These are phyloP conservation scores for Hucho hucho DNA, from an alignment of 2,113 vertebrate genomes.

Conservation along the genomic window DNA sequence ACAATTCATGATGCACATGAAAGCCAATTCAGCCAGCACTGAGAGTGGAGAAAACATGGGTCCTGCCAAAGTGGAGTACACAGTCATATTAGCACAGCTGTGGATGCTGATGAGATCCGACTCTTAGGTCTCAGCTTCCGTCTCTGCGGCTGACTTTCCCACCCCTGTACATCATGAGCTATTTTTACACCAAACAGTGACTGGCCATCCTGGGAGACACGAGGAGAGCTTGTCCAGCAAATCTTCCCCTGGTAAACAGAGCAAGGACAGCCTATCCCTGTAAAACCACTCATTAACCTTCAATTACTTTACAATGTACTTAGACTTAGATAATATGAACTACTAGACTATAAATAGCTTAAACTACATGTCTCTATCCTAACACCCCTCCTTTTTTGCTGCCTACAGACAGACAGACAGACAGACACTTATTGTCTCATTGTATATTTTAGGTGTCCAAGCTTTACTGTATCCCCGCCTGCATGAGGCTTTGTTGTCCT, in stretches of 20 bases:
- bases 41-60: constrained; percentile 37
- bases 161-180: constrained; percentile 65
- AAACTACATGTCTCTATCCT: background rate
- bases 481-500: constrained; percentile 3
- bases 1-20: constrained; percentile 6
- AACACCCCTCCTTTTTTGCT: background rate
- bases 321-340: background rate
- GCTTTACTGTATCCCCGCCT: background rate
- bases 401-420: background rate
- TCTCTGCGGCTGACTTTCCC: constrained; percentile 73
- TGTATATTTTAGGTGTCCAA: background rate
- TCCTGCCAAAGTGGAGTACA: constrained; percentile 41
- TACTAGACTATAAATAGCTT: background rate
- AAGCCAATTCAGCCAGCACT: background rate
- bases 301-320: background rate
- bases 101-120: constrained; percentile 61
- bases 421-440: background rate
- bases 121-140: constrained; percentile 70
- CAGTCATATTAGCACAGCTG: constrained; percentile 60
- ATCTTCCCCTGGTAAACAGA: constrained; percentile 32
- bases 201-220: constrained; percentile 63
- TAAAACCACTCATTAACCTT: constrained; percentile 1
- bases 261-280: background rate
- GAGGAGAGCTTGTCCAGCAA: constrained; percentile 40
- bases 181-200: constrained; percentile 72